Evolutionary conservation across 1,140 invertebrate genomes (phyloP), one percentile per base, ranked within the genome.

Genomic region (Drosophila dunni): DNA sequence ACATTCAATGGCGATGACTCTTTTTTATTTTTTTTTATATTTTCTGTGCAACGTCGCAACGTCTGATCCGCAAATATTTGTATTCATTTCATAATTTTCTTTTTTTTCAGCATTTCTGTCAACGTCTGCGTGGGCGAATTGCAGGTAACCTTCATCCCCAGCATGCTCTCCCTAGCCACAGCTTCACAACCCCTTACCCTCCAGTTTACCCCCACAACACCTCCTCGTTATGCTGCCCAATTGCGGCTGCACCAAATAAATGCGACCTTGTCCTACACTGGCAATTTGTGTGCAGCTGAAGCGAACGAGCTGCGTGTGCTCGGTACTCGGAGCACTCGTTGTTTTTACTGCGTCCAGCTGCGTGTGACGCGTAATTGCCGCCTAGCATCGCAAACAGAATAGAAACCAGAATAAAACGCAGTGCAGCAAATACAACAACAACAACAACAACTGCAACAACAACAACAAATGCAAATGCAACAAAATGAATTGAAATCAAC

Each of bases 231-330:
- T 40, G 44, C 58, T 76, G 73, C 66, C 84, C 84, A 82, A 89
- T 86, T 86, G 82, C 72, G 75, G 78, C 65, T 78, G 83, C 77
- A 88, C 81, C 80, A 72, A 84, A 88, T 88, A 90, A 90, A 84
- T 67, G 80, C 84, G 84, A 88, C 84, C 84, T 88, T 88, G 84
- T 88, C 78, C 84, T 82, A 88, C 84, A 88, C 84, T 84, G 81
- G 61, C 68, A 88, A 89, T 88, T 86, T 77, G 76, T 77, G 77
- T 72, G 69, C 58, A 44, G 42, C 48, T 51, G 42, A 36, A 65
- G 10, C 61, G 10, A 58, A 63, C 56, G 53, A 66, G 46, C 63
- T 66, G 62, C 63, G 63, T 66, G 56, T 40, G 36, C 69, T 57
- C 57, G 50, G 48, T 40, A 17, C 53, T 46, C 62, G 13, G 34